These are phyloP conservation scores for Diarsia dahlii DNA, from an alignment of 2,888 invertebrate genomes.

Conservation along the genomic window DNA sequence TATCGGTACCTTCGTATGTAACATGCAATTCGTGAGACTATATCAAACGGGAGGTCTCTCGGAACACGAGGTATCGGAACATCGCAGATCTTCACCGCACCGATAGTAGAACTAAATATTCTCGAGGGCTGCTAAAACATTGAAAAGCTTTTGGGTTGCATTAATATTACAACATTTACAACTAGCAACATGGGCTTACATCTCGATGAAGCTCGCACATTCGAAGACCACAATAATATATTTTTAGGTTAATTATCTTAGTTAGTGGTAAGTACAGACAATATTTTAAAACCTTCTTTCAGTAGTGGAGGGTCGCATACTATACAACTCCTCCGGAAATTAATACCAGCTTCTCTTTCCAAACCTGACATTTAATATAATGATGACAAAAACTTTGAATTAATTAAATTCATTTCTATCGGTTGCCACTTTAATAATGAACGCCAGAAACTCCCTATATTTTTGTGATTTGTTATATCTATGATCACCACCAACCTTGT, in stretches of 20 bases:
- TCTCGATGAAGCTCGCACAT: background rate
- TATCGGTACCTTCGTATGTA: conserved; percentile 55
- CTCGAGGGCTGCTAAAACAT: conserved; percentile 14
- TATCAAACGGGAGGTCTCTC: conserved; percentile 58
- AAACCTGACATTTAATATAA: background rate
- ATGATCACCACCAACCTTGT: background rate
- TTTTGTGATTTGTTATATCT: conserved; percentile 1
- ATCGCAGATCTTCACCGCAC: conserved; percentile 44
- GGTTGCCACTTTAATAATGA: background rate
- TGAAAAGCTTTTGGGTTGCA: background rate
- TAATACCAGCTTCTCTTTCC: background rate
- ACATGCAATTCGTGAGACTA: conserved; percentile 65
- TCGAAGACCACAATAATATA: background rate
- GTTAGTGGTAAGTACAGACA: background rate
- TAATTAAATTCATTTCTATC: background rate
- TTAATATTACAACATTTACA: background rate
- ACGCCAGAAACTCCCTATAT: background rate
- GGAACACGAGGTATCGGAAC: conserved; percentile 55
- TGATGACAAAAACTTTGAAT: background rate
- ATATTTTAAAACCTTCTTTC: background rate
- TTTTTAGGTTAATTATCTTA: background rate
- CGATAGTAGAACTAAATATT: conserved; percentile 34
- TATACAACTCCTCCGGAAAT: background rate
- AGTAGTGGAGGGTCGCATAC: background rate
- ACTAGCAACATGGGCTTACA: background rate